Conservation (phyloP, 2,797 vertebrate species). For the Semaprochilodus insignis region DNA sequence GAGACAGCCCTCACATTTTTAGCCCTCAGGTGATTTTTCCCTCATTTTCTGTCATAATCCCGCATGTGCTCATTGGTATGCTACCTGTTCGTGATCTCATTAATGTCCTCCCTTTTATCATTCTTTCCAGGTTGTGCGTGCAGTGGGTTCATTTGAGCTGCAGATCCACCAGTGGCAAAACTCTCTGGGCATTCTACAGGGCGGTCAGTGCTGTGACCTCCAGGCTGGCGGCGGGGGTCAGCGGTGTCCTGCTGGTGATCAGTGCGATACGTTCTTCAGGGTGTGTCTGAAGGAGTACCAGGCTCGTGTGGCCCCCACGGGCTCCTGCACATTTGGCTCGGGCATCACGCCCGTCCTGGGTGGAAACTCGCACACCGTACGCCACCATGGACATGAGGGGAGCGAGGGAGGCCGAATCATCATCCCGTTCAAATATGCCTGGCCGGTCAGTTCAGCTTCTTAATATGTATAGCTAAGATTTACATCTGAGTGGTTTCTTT, state of each 20-base stretch:
- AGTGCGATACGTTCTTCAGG: slow-evolving; percentile 82
- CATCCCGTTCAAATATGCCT: slow-evolving; percentile 84
- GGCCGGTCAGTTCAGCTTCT: slow-evolving; percentile 81
- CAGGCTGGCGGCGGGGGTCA: slow-evolving; percentile 63
- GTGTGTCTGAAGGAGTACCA: slow-evolving; percentile 88
- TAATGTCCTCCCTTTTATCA: slow-evolving; percentile 31
- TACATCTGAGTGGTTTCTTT: neutral
- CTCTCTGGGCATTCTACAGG: slow-evolving; percentile 75
- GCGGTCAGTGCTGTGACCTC: slow-evolving; percentile 80
- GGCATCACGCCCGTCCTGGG: slow-evolving; percentile 79
- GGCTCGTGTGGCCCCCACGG: slow-evolving; percentile 73
- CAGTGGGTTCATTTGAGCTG: slow-evolving; percentile 82
- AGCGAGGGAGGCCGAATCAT: slow-evolving; percentile 73
- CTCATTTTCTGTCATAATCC: slow-evolving; percentile 1
- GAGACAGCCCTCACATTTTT: neutral
- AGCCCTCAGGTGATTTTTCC: neutral
- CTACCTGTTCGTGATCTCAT: neutral
- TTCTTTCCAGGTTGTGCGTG: slow-evolving; percentile 65
- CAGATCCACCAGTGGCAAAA: slow-evolving; percentile 82
- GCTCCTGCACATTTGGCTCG: slow-evolving; percentile 79
- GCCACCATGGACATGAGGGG: slow-evolving; percentile 65
- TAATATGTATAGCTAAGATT: neutral
- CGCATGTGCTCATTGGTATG: neutral
- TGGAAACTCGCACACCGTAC: slow-evolving; percentile 76
- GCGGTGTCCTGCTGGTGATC: slow-evolving; percentile 74